phyloP scores from a whole-genome alignment of 1,140 invertebrate species.

The Cydia strobilella region DNA sequence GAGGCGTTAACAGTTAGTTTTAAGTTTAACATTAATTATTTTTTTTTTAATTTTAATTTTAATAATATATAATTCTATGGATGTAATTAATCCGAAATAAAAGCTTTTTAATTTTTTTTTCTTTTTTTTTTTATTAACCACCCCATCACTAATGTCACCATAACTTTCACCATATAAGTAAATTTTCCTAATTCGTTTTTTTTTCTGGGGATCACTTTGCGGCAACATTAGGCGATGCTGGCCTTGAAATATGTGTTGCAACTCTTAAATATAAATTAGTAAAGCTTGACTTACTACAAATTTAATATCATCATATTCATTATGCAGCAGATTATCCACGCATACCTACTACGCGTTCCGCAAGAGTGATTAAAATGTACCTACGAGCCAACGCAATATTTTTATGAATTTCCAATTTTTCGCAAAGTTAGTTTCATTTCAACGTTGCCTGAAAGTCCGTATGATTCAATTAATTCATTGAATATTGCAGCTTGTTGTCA shows the following conservation, averaged over 20 bases:
- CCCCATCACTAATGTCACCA: no score
- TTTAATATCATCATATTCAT: conserved; percentile 5
- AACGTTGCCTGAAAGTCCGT: conserved; percentile 19
- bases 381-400: conserved; percentile 23
- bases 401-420: conserved; percentile 24
- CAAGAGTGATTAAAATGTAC: conserved; percentile 22
- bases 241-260: background rate
- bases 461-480: conserved; percentile 33
- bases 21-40: no score
- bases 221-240: no score
- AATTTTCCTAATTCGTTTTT: no score
- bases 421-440: conserved; percentile 22
- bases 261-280: background rate
- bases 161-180: no score
- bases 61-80: no score
- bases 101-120: no score
- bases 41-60: no score
- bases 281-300: background rate
- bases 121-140: no score
- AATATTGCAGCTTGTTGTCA: conserved; percentile 25
- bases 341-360: background rate
- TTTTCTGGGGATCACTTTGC: no score
- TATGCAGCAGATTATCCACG: background rate
- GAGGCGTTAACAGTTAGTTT: no score
- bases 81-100: no score